These are phyloP conservation scores for Neuroterus valhalla DNA, from an alignment of 1,140 invertebrate genomes.

Conservation along the genomic window DNA sequence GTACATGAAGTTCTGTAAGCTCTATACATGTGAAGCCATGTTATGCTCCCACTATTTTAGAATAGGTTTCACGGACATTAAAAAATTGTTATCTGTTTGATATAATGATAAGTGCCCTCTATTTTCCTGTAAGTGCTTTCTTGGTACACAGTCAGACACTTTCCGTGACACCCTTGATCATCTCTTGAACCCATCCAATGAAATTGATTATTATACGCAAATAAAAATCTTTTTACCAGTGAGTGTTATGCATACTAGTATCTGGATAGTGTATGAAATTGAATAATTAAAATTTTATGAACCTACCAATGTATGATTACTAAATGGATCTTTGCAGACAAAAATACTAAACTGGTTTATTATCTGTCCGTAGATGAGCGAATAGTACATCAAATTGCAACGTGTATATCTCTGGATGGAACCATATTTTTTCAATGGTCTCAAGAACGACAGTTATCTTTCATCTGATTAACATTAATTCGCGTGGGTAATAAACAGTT, in stretches of 20 bases:
- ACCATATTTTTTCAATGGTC: conserved; percentile 51
- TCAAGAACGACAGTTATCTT: conserved; percentile 44
- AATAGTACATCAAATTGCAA: conserved; percentile 43
- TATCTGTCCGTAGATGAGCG: conserved; percentile 47
- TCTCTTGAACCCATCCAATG: background rate
- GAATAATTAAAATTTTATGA: conserved; percentile 23
- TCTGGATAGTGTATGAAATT: background rate
- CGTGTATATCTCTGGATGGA: conserved; percentile 43
- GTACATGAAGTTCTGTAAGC: too few species aligned
- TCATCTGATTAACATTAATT: conserved; percentile 44
- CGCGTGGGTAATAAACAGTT: conserved; percentile 55
- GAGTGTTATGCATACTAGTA: background rate
- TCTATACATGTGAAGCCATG: too few species aligned
- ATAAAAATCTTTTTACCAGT: background rate
- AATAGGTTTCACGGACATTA: too few species aligned
- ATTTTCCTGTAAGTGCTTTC: too few species aligned
- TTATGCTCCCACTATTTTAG: too few species aligned
- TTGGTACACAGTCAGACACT: too few species aligned
- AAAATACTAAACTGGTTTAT: conserved; percentile 49
- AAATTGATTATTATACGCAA: background rate
- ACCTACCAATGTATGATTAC: background rate
- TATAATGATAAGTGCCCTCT: too few species aligned
- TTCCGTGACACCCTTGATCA: too few species aligned
- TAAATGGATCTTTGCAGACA: background rate
- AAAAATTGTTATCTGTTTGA: too few species aligned